These are phyloP conservation scores for Octodonta nipae DNA, from an alignment of 2,888 invertebrate genomes.

Conservation along the genomic window DNA sequence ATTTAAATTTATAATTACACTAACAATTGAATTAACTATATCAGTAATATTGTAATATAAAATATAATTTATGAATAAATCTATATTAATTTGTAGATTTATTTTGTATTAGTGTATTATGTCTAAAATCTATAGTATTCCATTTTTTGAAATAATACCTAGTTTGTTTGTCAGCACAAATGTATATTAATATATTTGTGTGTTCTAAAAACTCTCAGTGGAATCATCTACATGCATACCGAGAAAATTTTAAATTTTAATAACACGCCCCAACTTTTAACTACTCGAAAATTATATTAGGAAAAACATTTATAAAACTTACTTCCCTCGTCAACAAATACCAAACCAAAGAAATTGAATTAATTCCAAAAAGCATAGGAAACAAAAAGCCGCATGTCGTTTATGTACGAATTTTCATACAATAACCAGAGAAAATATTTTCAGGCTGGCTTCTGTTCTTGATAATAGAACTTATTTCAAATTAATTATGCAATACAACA, in stretches of 20 bases:
- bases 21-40: slow-evolving; percentile 41
- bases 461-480: too few relatives aligned
- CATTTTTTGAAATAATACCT: slow-evolving; percentile 52
- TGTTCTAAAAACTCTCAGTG: slow-evolving; percentile 24
- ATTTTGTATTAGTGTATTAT: slow-evolving; percentile 32
- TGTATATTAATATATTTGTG: slow-evolving; percentile 38
- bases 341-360: too few relatives aligned
- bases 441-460: too few relatives aligned
- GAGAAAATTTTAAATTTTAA: slow-evolving; percentile 10
- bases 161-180: slow-evolving; percentile 22
- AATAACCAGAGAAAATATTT: too few relatives aligned
- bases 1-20: slow-evolving; percentile 33
- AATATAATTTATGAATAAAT: slow-evolving; percentile 29
- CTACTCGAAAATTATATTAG: too few relatives aligned
- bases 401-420: too few relatives aligned
- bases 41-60: slow-evolving; percentile 30
- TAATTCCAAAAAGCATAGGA: too few relatives aligned
- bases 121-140: slow-evolving; percentile 38
- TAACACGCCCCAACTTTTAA: slow-evolving; percentile 28
- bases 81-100: slow-evolving; percentile 29
- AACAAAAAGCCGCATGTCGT: too few relatives aligned
- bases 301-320: too few relatives aligned
- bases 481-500: too few relatives aligned
- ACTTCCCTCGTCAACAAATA: too few relatives aligned
- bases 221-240: slow-evolving; percentile 19